Evolutionary conservation across 2,888 invertebrate genomes (phyloP).

Genomic region (Keiferia lycopersicella): DNA sequence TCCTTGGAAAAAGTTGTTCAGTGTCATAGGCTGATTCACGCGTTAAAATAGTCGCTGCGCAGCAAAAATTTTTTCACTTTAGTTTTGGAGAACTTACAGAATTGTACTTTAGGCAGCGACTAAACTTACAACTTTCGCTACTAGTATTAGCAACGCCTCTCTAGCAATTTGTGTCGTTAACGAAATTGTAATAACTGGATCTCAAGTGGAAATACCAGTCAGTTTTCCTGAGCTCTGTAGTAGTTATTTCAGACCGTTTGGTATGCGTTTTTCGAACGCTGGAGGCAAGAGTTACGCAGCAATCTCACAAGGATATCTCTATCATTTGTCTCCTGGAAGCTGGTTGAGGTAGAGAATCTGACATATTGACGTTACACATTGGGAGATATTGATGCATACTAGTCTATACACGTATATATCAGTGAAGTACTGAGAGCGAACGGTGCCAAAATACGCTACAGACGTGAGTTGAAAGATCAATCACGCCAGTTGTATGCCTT

Average conservation of each 20-base stretch:
- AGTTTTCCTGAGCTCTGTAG: not conserved
- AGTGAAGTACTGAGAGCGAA: not conserved
- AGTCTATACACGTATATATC: not conserved
- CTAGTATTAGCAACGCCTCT: no score
- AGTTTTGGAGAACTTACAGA: no score
- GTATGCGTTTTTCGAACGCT: constrained; percentile 10
- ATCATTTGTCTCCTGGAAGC: not conserved
- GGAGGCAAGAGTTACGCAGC: constrained; percentile 12
- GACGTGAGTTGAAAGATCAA: constrained; percentile 5
- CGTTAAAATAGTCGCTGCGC: no score
- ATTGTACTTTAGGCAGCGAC: no score
- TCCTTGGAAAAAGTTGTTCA: no score
- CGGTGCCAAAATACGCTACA: not conserved
- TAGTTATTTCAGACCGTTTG: not conserved
- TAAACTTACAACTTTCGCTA: no score
- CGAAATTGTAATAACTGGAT: no score
- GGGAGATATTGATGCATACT: not conserved
- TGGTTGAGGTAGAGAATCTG: not conserved
- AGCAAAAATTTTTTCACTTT: no score
- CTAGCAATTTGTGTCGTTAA: no score
- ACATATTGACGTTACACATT: not conserved
- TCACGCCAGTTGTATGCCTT: not conserved
- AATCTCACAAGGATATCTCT: not conserved
- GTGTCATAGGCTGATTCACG: no score
- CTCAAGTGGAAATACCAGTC: no score